Conservation (phyloP, 2,113 vertebrate species). For the Gorsachius goisagi region DNA sequence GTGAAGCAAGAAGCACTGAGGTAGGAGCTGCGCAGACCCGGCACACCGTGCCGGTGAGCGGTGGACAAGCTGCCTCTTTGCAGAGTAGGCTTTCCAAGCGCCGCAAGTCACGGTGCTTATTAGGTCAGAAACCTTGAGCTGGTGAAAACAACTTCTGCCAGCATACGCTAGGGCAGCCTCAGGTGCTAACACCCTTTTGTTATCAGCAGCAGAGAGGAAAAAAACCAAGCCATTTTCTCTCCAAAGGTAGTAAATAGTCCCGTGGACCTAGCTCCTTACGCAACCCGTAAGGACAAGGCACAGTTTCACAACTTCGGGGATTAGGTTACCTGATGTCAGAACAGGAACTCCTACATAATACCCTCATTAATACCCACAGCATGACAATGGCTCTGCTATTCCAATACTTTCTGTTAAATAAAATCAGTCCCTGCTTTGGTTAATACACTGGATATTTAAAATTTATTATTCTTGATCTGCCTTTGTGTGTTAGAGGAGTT, state of each 20-base stretch:
- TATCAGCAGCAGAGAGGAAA: not conserved
- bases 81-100: not conserved
- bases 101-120: not conserved
- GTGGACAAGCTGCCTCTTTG: not conserved
- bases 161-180: not conserved
- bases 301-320: not conserved
- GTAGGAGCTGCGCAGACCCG: not conserved
- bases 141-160: not conserved
- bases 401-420: not conserved
- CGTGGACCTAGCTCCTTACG: not conserved
- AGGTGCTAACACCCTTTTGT: accelerated
- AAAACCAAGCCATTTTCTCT: not conserved
- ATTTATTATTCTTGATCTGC: slow-evolving; percentile 28
- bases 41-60: not conserved
- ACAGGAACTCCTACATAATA: not conserved
- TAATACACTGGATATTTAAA: slow-evolving; percentile 42
- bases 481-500: slow-evolving; percentile 11
- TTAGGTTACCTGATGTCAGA: not conserved
- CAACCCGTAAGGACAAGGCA: accelerated
- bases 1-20: not conserved
- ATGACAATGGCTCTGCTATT: not conserved
- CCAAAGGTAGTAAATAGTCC: not conserved
- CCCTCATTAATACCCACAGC: not conserved
- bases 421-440: slow-evolving; percentile 6
- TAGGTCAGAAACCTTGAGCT: not conserved